Evolutionary conservation across 2,888 invertebrate species (phyloP), one percentile per base, ranked within the genome.

Genomic region (Pollenia amentaria): DNA sequence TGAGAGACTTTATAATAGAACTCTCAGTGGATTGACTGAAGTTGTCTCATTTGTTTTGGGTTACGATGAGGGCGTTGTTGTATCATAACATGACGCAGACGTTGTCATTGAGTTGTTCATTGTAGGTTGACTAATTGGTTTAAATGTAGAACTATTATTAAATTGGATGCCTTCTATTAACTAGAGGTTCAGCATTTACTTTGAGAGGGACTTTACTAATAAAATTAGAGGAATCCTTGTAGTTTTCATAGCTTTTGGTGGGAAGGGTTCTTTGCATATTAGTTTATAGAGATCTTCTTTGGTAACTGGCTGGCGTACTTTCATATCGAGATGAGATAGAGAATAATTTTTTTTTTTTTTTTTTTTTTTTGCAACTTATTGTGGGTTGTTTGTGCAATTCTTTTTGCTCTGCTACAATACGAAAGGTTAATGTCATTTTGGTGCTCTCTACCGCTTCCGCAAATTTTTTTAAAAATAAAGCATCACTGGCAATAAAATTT

Each of bases 201-300:
- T 91, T 92, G 0, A 92, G 88, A 0, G 92, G 92, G 55, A 93
- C 91, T 12, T 91, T 90, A 64, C 91, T 92, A 16, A 86, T 78
- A 48, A 90, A 83, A 21, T 64, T 84, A n/a, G 53, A 11, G 9
- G 48, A 4, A 29, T 29, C 4, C 40, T 18, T 16, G 14, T 8
- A 8, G 57, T 0, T 84, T 76, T 78, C 1, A 88, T 65, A 21
- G 87, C 69, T 42, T 70, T 70, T 9, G 91, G 89, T 6, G 89
- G 88, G 16, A 92, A 89, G 44, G 90, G 90, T 84, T 93, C 93
- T 81, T 93, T 93, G 87, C 93, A 93, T 38, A 93, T 93, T 38
- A 93, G 88, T 75, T 93, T 93, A 85, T 93, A 93, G 82, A 93
- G 91, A 89, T 93, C 93, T 81, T 93, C 93, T 81, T 93, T 92